A percentile compares a stretch with the other conserved stretches of the same genome.
Evolutionary conservation across 2,797 vertebrate species (phyloP).

Genomic region (Xenops minutus): DNA sequence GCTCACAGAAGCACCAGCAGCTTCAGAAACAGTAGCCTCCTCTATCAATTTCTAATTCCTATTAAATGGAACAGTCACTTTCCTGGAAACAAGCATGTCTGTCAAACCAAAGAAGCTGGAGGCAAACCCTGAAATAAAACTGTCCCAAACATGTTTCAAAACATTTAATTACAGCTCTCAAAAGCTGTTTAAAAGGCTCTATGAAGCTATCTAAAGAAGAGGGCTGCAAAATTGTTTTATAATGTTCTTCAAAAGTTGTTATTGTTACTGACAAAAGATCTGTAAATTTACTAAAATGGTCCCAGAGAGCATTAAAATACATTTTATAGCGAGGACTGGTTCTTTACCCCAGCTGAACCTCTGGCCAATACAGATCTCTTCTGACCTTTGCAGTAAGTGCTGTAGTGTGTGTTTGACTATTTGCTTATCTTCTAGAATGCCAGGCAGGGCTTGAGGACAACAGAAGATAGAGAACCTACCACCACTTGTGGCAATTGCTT

Average conservation of each 20-base stretch:
- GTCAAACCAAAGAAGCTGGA: background rate
- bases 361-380: background rate
- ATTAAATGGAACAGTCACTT: background rate
- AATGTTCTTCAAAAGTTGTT: background rate
- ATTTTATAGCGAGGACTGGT: background rate
- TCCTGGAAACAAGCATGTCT: background rate
- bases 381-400: background rate
- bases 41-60: background rate
- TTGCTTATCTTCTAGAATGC: background rate
- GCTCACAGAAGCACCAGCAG: background rate
- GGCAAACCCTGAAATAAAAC: background rate
- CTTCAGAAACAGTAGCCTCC: background rate
- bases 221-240: background rate
- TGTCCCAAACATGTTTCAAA: background rate
- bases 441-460: background rate
- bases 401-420: background rate
- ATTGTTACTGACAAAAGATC: background rate
- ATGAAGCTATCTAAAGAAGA: background rate
- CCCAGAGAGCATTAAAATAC: background rate
- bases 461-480: background rate
- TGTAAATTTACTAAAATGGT: background rate
- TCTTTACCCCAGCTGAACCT: background rate
- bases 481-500: background rate
- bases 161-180: background rate
- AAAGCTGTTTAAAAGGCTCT: background rate